These are phyloP conservation scores for Gadus macrocephalus DNA, from an alignment of 2,113 vertebrate species.

Conservation along the genomic window DNA sequence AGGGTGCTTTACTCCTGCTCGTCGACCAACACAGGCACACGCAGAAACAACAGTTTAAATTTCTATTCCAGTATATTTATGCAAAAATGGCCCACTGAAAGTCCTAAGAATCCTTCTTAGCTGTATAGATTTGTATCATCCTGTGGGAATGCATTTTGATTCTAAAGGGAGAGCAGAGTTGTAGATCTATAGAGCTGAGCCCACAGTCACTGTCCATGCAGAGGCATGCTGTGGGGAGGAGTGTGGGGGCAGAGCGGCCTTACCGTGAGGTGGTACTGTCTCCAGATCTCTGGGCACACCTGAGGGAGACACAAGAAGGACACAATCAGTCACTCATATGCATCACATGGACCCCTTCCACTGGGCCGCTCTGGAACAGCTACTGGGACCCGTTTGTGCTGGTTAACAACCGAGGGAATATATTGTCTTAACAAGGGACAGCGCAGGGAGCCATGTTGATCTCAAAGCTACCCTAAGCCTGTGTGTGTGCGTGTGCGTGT, in stretches of 20 bases:
- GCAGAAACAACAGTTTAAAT: too few species aligned
- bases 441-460: background rate
- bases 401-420: background rate
- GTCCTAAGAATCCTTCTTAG: too few species aligned
- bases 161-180: too few species aligned
- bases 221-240: too few species aligned
- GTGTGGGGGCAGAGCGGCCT: slow-evolving; percentile 50
- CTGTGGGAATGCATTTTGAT: too few species aligned
- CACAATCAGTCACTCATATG: background rate
- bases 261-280: slow-evolving; percentile 97
- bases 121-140: too few species aligned
- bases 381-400: too few species aligned
- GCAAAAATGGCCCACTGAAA: too few species aligned
- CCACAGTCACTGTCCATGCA: too few species aligned
- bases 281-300: slow-evolving; percentile 98
- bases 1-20: slow-evolving; percentile 20
- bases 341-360: background rate
- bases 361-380: too few species aligned
- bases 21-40: slow-evolving; percentile 17
- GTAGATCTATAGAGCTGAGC: too few species aligned
- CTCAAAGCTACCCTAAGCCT: background rate
- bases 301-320: slow-evolving; percentile 44
- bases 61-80: too few species aligned
- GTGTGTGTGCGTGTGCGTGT: background rate
- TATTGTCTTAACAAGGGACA: background rate